A percentile compares a stretch with the other conserved stretches of the same genome.
Evolutionary conservation across 2,888 invertebrate genomes (phyloP).

Genomic region (Vannuccia rotundouncinata): DNA sequence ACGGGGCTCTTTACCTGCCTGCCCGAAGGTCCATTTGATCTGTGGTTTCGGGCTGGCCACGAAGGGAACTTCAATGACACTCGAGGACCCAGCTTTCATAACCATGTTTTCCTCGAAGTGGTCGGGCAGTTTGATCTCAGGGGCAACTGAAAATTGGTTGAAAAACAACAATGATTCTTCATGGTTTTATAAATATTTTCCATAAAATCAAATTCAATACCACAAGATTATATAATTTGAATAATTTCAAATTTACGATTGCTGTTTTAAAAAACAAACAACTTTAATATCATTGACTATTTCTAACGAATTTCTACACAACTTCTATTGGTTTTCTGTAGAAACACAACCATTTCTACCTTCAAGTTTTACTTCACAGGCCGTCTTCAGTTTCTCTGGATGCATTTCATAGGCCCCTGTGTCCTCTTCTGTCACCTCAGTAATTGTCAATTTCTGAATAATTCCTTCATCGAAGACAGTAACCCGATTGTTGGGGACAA

Average conservation of each 20-base stretch:
- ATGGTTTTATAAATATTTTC: no score
- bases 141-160: constrained; percentile 28
- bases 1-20: not conserved
- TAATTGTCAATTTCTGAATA: not conserved
- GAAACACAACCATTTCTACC: not conserved
- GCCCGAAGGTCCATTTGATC: constrained; percentile 42
- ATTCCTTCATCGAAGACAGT: not conserved
- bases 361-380: not conserved
- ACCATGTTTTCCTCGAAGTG: constrained; percentile 39
- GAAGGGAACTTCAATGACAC: constrained; percentile 44
- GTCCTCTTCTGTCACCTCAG: not conserved
- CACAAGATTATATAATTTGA: no score
- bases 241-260: no score
- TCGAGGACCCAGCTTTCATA: constrained; percentile 43
- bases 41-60: constrained; percentile 43
- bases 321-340: no score
- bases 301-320: no score
- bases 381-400: not conserved
- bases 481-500: not conserved
- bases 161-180: not conserved
- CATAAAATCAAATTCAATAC: no score
- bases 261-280: no score
- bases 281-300: no score
- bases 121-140: constrained; percentile 27
- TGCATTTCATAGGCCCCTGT: not conserved